phyloP scores from a whole-genome alignment of 2,797 vertebrate genomes.

The Anguilla pacifica region DNA sequence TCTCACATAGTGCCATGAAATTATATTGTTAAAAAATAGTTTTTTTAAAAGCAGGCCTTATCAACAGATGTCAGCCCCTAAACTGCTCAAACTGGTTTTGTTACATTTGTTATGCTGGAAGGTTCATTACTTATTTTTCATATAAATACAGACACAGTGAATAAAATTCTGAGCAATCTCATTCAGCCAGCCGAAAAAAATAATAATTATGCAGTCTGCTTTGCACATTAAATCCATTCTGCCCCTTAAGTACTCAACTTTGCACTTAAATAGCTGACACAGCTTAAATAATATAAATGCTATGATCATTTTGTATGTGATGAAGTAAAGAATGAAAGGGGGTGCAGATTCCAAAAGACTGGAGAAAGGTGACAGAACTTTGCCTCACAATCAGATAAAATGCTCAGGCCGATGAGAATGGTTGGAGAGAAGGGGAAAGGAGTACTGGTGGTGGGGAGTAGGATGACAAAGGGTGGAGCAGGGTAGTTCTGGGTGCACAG shows the following conservation, averaged over 20 bases:
- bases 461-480: background rate
- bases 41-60: background rate
- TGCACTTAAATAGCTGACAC: background rate
- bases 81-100: background rate
- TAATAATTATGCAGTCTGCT: background rate
- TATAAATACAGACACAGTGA: background rate
- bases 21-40: background rate
- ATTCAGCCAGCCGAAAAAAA: background rate
- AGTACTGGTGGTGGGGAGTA: background rate
- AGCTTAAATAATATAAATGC: background rate
- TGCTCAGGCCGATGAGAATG: background rate
- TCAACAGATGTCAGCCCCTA: background rate
- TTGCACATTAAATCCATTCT: background rate
- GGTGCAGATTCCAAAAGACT: background rate
- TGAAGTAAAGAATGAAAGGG: background rate
- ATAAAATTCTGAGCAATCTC: background rate
- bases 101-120: background rate
- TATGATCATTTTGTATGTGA: background rate
- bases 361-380: background rate
- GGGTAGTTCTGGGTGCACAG: background rate
- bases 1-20: background rate
- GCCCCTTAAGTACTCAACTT: background rate
- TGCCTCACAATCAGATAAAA: background rate
- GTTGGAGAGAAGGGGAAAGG: background rate
- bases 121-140: background rate